Conservation (phyloP, 2,888 invertebrate species). For the Listrodromus nycthemerus region DNA sequence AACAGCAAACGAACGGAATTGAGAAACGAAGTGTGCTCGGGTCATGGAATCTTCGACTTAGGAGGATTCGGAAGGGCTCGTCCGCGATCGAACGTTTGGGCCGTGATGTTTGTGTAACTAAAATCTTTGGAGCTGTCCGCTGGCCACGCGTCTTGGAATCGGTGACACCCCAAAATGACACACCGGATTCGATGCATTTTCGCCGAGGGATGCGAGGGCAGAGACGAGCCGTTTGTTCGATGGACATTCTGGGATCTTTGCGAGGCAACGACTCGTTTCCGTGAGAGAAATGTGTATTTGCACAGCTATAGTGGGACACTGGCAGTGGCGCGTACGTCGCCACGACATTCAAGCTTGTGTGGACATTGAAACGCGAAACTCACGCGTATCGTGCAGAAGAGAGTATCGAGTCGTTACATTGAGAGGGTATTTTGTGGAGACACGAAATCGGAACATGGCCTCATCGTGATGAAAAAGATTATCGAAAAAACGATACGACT, state of each 20-base stretch:
- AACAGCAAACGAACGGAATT: slow-evolving; percentile 41
- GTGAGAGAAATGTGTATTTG: slow-evolving; percentile 71
- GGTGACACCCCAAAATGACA: slow-evolving; percentile 13
- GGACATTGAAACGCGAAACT: slow-evolving; percentile 74
- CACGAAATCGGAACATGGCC: slow-evolving; percentile 33
- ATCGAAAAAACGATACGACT: slow-evolving; percentile 25
- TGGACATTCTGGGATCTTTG: slow-evolving; percentile 67
- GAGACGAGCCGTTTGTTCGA: slow-evolving; percentile 70
- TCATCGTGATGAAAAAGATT: slow-evolving; percentile 37
- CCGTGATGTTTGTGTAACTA: slow-evolving; percentile 78
- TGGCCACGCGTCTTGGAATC: slow-evolving; percentile 73
- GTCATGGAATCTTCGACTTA: slow-evolving; percentile 64
- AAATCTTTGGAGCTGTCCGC: slow-evolving; percentile 77
- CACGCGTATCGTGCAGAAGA: slow-evolving; percentile 38
- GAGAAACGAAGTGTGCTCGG: slow-evolving; percentile 48
- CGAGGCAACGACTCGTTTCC: slow-evolving; percentile 63
- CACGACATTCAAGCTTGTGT: slow-evolving; percentile 66
- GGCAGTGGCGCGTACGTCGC: slow-evolving; percentile 55
- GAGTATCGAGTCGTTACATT: slow-evolving; percentile 21
- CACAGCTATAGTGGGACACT: slow-evolving; percentile 69
- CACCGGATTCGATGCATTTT: slow-evolving; percentile 34
- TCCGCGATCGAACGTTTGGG: slow-evolving; percentile 48
- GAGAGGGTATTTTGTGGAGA: not conserved
- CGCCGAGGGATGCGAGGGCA: slow-evolving; percentile 36
- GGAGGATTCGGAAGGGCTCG: slow-evolving; percentile 51